Percentiles rank a stretch among this genome's conserved stretches.
Conservation (phyloP, 2,797 vertebrate species). For the Poecilia wingei region DNA sequence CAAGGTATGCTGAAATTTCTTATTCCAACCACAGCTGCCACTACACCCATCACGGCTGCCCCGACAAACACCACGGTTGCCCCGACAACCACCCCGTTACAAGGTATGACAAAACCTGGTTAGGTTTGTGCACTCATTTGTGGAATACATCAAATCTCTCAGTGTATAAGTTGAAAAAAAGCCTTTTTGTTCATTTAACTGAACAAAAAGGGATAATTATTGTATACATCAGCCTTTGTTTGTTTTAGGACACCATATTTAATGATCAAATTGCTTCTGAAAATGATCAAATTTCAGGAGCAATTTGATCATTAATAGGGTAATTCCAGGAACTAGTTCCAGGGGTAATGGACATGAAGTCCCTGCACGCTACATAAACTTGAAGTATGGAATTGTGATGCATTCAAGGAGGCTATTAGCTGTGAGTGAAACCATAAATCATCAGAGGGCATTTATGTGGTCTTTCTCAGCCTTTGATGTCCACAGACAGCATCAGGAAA, state of each 20-base stretch:
- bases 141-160: not conserved
- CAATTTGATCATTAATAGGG: too few species aligned
- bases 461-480: too few species aligned
- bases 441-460: too few species aligned
- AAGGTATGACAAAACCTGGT: not conserved
- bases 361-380: too few species aligned
- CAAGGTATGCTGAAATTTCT: not conserved
- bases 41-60: not conserved
- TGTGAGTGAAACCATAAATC: too few species aligned
- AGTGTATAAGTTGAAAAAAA: not conserved
- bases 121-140: not conserved
- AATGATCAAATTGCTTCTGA: not conserved
- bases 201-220: not conserved
- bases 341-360: too few species aligned
- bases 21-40: not conserved
- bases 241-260: not conserved
- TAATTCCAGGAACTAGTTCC: too few species aligned
- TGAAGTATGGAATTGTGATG: too few species aligned
- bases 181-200: not conserved
- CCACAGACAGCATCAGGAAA: too few species aligned
- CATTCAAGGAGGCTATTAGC: too few species aligned
- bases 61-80: not conserved
- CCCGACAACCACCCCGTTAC: too few species aligned
- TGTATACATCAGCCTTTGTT: not conserved
- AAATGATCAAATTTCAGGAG: too few species aligned